Conservation (phyloP, 2,888 invertebrate genomes). For the Heliconius sara region DNA sequence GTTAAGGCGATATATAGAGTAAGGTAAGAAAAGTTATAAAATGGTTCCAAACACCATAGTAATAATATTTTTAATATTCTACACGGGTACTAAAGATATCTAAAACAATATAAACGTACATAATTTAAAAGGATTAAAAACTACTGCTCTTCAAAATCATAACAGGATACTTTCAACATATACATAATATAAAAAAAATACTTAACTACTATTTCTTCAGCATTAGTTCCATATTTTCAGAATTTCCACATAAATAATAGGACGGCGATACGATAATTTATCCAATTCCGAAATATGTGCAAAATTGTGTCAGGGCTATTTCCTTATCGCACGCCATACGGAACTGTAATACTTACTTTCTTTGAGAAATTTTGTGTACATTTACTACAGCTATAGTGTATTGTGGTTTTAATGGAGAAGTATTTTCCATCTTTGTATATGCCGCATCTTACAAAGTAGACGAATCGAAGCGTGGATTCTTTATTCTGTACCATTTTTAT, state of each 20-base stretch:
- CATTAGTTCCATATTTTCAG: not conserved
- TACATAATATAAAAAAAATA: too few relatives aligned
- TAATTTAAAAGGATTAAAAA: not conserved
- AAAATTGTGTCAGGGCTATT: constrained; percentile 23
- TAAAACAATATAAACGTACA: too few relatives aligned
- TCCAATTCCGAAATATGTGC: constrained; percentile 8
- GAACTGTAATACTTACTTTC: not conserved
- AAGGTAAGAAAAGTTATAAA: too few relatives aligned
- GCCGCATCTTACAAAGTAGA: not conserved
- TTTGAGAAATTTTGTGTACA: not conserved
- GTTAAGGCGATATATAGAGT: too few relatives aligned
- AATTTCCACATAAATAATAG: not conserved
- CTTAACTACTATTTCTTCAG: not conserved
- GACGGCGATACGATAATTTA: not conserved
- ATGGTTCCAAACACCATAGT: too few relatives aligned
- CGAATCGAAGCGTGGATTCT: not conserved
- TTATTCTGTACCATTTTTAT: not conserved
- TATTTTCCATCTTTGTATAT: not conserved
- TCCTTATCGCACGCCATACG: constrained; percentile 5
- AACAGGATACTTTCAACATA: too few relatives aligned
- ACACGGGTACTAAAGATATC: too few relatives aligned
- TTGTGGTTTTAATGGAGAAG: not conserved
- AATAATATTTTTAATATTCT: too few relatives aligned
- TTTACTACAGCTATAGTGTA: not conserved
- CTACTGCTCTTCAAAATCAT: too few relatives aligned